Evolutionary conservation across 2,797 vertebrate genomes (phyloP).

Genomic region (Sebastiscus albofasciatus): DNA sequence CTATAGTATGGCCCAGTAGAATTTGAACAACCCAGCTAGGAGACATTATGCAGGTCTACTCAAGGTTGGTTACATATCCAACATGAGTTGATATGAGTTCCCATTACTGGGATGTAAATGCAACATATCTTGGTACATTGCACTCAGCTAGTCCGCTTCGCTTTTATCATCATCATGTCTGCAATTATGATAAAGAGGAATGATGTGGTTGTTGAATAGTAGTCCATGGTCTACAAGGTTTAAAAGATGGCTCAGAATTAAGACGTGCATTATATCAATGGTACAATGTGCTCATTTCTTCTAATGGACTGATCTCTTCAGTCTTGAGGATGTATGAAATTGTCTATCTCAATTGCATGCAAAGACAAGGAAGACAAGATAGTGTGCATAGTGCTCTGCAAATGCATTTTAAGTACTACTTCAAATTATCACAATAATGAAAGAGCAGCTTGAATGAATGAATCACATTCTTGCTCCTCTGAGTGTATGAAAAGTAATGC

Average conservation of each 20-base stretch:
- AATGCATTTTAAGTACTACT: not conserved
- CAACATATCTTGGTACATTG: not conserved
- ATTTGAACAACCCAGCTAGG: conserved; percentile 19
- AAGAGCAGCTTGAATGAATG: not conserved
- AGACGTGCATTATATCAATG: not conserved
- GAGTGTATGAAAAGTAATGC: not conserved
- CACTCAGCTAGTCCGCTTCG: not conserved
- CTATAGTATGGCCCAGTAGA: not conserved
- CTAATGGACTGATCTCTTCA: not conserved
- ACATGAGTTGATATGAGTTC: conserved; percentile 4
- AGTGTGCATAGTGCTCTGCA: not conserved
- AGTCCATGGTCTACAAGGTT: not conserved
- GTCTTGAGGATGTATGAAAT: not conserved
- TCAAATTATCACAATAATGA: not conserved
- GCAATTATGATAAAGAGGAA: not conserved
- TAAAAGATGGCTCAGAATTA: not conserved
- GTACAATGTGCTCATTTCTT: not conserved
- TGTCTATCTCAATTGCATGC: not conserved
- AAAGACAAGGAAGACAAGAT: not conserved
- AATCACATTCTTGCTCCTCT: not conserved
- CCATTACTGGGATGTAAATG: conserved; percentile 15
- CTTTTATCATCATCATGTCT: not conserved
- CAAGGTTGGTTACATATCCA: conserved; percentile 18
- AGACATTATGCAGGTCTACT: conserved; percentile 32
- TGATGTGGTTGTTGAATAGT: not conserved